Conservation (phyloP, 2,113 vertebrate genomes). For the Macrotis lagotis region DNA sequence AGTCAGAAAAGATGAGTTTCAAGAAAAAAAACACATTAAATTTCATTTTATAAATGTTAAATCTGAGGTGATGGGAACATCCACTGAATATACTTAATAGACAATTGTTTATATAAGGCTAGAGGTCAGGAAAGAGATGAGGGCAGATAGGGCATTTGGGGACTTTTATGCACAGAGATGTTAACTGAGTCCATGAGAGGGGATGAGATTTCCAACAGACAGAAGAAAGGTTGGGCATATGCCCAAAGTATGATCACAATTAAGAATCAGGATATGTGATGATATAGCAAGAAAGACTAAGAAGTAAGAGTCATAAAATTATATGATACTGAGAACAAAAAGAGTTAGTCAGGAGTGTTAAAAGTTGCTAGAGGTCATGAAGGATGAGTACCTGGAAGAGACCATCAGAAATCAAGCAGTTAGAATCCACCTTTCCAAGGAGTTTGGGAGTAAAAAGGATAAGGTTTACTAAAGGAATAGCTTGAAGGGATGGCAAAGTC, state of each 20-base stretch:
- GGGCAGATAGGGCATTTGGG: neutral
- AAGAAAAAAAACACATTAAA: neutral
- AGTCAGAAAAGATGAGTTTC: neutral
- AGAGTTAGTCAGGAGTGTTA: neutral
- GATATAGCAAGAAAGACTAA: neutral
- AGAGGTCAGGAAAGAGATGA: neutral
- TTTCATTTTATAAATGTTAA: neutral
- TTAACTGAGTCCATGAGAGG: neutral
- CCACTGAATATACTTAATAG: neutral
- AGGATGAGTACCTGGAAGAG: neutral
- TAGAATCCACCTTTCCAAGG: neutral
- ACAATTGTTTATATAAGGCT: neutral
- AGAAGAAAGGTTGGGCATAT: too few relatives aligned
- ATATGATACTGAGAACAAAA: neutral
- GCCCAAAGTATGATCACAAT: neutral
- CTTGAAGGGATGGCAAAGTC: neutral
- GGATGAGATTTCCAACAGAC: neutral
- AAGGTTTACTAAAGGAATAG: neutral
- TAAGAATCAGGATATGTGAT: neutral
- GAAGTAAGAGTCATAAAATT: neutral
- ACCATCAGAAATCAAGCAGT: neutral
- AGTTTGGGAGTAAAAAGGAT: neutral
- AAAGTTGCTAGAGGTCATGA: neutral
- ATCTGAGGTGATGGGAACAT: neutral
- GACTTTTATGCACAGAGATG: neutral